Percentiles rank a stretch among this genome's conserved stretches.
Conservation (phyloP, 2,888 invertebrate genomes). For the Malachius bipustulatus region DNA sequence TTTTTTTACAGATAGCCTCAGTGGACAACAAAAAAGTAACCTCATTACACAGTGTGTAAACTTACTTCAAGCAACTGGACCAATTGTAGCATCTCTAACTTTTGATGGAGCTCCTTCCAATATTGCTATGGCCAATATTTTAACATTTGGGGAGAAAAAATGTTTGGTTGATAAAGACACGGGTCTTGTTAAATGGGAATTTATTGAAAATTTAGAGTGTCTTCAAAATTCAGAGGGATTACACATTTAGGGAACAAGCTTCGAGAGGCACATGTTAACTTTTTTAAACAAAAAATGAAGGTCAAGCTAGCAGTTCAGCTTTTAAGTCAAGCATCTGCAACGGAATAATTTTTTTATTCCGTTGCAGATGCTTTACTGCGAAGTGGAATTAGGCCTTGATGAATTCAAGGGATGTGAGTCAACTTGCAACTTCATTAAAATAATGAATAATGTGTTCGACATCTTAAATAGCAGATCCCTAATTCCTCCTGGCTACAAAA, state of each 20-base stretch:
- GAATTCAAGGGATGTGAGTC: constrained; percentile 12
- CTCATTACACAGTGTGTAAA: constrained; percentile 16
- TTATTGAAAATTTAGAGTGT: neutral
- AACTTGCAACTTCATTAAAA: constrained; percentile 13
- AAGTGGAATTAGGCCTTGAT: constrained; percentile 9
- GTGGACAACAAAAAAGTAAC: constrained; percentile 16
- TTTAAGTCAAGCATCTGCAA: neutral
- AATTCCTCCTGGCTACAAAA: neutral
- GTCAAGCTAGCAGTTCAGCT: constrained; percentile 1
- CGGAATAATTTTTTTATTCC: no score
- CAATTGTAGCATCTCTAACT: constrained; percentile 16
- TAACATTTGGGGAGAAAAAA: constrained; percentile 4
- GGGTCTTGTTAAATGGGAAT: neutral
- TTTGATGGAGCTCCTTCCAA: constrained; percentile 20
- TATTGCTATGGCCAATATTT: constrained; percentile 16
- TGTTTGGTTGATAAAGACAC: constrained; percentile 4
- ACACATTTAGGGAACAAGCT: no score
- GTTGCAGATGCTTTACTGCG: neutral
- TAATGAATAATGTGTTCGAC: constrained; percentile 17
- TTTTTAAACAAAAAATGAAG: constrained; percentile 1
- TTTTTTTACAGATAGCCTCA: constrained; percentile 18
- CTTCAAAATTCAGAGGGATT: constrained; percentile 15
- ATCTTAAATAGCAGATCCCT: constrained; percentile 14
- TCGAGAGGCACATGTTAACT: no score
- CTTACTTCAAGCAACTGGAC: constrained; percentile 18